Percentiles rank a stretch among this genome's conserved stretches.
Evolutionary conservation across 2,888 invertebrate genomes (phyloP).

Genomic region (Silvanus unidentatus): DNA sequence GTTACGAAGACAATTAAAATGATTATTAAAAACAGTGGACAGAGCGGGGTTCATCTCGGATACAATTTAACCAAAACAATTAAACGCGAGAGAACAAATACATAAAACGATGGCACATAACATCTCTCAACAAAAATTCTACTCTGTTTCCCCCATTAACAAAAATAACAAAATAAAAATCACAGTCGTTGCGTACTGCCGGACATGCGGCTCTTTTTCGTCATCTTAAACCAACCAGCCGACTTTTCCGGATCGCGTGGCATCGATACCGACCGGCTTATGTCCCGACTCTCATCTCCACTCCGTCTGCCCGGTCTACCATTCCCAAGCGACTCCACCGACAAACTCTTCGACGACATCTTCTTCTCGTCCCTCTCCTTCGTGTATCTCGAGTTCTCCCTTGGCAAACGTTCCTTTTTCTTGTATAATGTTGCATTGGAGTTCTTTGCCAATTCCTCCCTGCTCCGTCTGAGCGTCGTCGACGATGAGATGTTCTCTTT

Average conservation of each 20-base stretch:
- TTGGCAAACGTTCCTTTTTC: conserved; percentile 45
- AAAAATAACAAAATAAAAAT: conserved; percentile 18
- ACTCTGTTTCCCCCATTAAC: conserved; percentile 10
- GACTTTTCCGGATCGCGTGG: conserved; percentile 66
- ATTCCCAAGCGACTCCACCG: conserved; percentile 57
- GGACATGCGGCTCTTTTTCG: conserved; percentile 48
- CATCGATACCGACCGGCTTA: conserved; percentile 64
- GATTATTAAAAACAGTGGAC: conserved; percentile 9
- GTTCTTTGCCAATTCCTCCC: conserved; percentile 34
- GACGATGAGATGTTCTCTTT: conserved; percentile 40
- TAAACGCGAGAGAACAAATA: conserved; percentile 37
- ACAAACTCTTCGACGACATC: conserved; percentile 52
- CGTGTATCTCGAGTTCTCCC: conserved; percentile 44
- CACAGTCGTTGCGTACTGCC: conserved; percentile 38
- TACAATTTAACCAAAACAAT: conserved; percentile 34
- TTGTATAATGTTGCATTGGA: conserved; percentile 39
- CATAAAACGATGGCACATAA: conserved; percentile 27
- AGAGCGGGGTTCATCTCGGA: conserved; percentile 35
- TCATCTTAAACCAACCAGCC: conserved; percentile 67
- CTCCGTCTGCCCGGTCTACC: conserved; percentile 29
- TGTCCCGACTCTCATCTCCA: conserved; percentile 44
- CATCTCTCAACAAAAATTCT: conserved; percentile 19
- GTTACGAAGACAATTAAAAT: conserved; percentile 16
- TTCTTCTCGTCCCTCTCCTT: conserved; percentile 37
- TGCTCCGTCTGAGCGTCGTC: conserved; percentile 31